phyloP scores from a whole-genome alignment of 2,797 vertebrate species.

The Hozukius guyotensis region DNA sequence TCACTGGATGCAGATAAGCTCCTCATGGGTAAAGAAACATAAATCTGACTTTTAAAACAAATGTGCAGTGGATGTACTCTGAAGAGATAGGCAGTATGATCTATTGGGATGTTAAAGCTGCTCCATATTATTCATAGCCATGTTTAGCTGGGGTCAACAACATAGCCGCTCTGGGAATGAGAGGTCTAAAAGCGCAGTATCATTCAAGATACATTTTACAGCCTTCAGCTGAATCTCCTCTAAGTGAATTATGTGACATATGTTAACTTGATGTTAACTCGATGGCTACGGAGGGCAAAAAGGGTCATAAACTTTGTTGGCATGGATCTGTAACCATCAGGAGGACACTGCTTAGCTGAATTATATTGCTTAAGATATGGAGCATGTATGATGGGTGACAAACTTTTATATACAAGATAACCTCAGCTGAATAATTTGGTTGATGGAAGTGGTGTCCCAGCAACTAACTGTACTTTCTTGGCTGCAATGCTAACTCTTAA shows the following conservation, averaged over 20 bases:
- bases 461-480: not conserved
- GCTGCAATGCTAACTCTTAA: not conserved
- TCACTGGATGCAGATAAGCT: conserved; percentile 37
- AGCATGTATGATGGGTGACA: conserved; percentile 22
- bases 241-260: conserved; percentile 50
- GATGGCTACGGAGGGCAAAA: conserved; percentile 32
- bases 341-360: conserved; percentile 9
- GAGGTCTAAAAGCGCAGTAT: conserved; percentile 39
- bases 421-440: not conserved
- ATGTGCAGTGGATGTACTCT: conserved; percentile 23
- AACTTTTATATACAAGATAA: conserved; percentile 21
- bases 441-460: not conserved
- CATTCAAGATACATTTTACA: conserved; percentile 41
- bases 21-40: conserved; percentile 16
- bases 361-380: conserved; percentile 19
- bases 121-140: conserved; percentile 53
- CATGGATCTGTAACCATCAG: conserved; percentile 20
- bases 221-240: conserved; percentile 34
- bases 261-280: conserved; percentile 30
- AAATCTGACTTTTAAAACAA: conserved; percentile 55
- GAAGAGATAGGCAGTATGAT: conserved; percentile 47
- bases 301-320: conserved; percentile 40
- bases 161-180: conserved; percentile 38
- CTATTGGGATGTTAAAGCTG: conserved; percentile 42
- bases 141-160: conserved; percentile 53